Percentiles rank a stretch among this genome's conserved stretches.
These are phyloP conservation scores for Harlomillsia oculata DNA, from an alignment of 1,140 invertebrate genomes.

Conservation along the genomic window DNA sequence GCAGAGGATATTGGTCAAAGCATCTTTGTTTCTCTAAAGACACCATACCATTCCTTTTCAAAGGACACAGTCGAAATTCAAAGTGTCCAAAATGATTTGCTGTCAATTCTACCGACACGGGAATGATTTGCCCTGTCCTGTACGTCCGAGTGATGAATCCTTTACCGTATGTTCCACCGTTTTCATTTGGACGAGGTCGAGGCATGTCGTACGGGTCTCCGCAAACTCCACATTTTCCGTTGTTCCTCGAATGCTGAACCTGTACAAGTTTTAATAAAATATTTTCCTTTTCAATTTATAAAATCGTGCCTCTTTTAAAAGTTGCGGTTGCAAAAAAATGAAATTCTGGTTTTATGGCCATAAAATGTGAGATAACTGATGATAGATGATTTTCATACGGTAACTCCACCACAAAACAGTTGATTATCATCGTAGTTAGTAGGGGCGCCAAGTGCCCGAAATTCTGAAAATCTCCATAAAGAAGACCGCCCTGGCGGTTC, in stretches of 20 bases:
- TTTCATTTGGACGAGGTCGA: constrained; percentile 39
- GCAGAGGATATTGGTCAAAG: constrained; percentile 54
- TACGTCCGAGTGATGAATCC: constrained; percentile 40
- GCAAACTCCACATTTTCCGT: constrained; percentile 44
- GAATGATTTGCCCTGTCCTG: constrained; percentile 44
- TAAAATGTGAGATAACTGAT: not conserved
- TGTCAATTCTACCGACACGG: constrained; percentile 62
- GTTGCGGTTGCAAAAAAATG: not conserved
- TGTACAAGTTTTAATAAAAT: not conserved
- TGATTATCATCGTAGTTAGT: constrained; percentile 38
- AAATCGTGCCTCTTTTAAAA: not conserved
- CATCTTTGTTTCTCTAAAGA: constrained; percentile 54
- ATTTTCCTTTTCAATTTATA: not conserved
- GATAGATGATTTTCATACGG: constrained; percentile 19
- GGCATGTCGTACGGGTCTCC: constrained; percentile 40
- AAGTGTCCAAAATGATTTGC: constrained; percentile 65
- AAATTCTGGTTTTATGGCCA: no score
- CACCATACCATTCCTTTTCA: constrained; percentile 42
- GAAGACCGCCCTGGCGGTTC: constrained; percentile 54
- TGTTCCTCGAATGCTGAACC: constrained; percentile 26
- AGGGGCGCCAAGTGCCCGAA: constrained; percentile 21
- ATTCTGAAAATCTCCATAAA: constrained; percentile 37
- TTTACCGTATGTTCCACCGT: constrained; percentile 33
- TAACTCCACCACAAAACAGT: constrained; percentile 35
- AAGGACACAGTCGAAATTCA: constrained; percentile 71